Percentiles rank a stretch among this genome's conserved stretches.
phyloP scores from a whole-genome alignment of 2,888 invertebrate genomes.

The Brenthis hecate region DNA sequence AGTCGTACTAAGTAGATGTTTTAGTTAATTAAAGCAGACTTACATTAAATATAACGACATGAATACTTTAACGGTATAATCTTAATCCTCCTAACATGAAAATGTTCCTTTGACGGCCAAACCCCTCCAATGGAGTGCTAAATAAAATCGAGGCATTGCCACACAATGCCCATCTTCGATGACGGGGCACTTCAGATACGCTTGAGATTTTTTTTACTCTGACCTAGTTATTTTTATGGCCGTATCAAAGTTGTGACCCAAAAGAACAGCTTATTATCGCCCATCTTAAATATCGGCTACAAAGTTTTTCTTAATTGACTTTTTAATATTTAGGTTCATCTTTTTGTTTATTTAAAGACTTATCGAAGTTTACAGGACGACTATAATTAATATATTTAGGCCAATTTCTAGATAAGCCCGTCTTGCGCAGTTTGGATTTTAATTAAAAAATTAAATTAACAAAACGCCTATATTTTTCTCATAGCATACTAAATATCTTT shows the following conservation, averaged over 20 bases:
- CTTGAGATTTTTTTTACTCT: constrained; percentile 36
- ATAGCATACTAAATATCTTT: no score
- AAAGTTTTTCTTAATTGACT: constrained; percentile 23
- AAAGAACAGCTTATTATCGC: constrained; percentile 29
- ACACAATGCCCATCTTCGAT: constrained; percentile 42
- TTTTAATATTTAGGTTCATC: constrained; percentile 2
- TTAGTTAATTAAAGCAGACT: background rate
- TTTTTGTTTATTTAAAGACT: constrained; percentile 7
- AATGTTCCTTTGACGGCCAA: constrained; percentile 47
- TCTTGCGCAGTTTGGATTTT: background rate
- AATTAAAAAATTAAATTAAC: no score
- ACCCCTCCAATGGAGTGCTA: constrained; percentile 53
- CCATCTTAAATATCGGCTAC: constrained; percentile 25
- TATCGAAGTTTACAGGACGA: constrained; percentile 15
- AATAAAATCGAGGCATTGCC: constrained; percentile 60
- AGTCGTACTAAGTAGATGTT: no score
- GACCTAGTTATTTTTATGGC: constrained; percentile 38
- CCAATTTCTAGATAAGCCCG: constrained; percentile 3
- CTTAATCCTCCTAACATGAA: constrained; percentile 33
- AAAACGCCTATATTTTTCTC: no score
- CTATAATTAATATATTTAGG: background rate
- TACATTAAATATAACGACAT: constrained; percentile 2
- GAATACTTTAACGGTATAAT: constrained; percentile 29
- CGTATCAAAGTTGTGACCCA: constrained; percentile 29
- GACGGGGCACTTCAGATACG: constrained; percentile 31